Conservation (phyloP, 2,113 vertebrate genomes). For the Nothoprocta pentlandii region DNA sequence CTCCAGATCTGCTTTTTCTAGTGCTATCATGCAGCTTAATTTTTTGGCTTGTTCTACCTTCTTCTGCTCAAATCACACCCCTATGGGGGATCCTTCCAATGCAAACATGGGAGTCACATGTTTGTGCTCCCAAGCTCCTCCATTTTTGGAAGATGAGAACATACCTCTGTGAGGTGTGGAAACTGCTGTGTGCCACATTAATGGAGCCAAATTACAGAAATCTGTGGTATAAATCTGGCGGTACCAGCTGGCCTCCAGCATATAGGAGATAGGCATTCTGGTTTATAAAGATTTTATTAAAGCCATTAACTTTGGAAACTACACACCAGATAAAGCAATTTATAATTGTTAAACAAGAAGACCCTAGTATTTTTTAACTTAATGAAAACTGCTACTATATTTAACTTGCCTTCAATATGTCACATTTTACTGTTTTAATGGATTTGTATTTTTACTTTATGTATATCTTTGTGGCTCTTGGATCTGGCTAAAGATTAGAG, state of each 20-base stretch:
- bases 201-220: constrained; percentile 10
- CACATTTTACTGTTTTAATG: neutral
- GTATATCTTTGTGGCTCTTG: constrained; percentile 47
- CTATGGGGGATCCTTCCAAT: neutral
- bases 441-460: neutral
- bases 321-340: neutral
- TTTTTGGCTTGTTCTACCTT: neutral
- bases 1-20: neutral
- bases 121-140: neutral
- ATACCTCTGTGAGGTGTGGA: constrained; percentile 38
- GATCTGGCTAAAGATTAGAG: constrained; percentile 39
- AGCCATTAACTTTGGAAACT: neutral
- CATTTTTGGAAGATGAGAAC: constrained; percentile 25
- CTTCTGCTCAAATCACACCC: neutral
- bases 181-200: neutral
- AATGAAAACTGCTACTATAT: constrained; percentile 14
- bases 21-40: neutral
- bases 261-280: neutral
- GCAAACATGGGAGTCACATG: neutral
- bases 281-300: neutral
- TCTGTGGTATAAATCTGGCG: neutral
- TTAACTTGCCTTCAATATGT: constrained; percentile 13
- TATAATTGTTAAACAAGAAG: neutral
- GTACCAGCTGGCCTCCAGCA: neutral
- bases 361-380: neutral